A percentile compares a stretch with the other conserved stretches of the same genome.
These are phyloP conservation scores for Pararge aegeria DNA, from an alignment of 1,140 invertebrate species.

Conservation along the genomic window DNA sequence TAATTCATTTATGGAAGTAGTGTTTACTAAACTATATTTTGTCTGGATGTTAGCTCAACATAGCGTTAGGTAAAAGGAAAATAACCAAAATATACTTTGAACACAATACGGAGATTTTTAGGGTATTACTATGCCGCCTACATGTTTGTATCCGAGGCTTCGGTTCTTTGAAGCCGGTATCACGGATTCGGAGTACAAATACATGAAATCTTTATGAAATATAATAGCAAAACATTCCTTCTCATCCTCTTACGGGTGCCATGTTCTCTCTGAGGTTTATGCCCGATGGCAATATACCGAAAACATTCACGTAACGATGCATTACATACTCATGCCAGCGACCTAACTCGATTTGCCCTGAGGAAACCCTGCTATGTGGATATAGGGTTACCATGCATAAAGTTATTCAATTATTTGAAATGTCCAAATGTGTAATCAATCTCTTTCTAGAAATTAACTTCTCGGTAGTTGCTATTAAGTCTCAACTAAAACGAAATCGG, in stretches of 20 bases:
- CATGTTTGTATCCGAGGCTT: background rate
- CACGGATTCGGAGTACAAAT: background rate
- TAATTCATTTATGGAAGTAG: no score
- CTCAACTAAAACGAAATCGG: no score
- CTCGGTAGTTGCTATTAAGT: no score
- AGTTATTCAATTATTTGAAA: no score
- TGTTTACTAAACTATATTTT: no score
- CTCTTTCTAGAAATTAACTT: no score
- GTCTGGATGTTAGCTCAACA: no score
- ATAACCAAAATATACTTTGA: background rate
- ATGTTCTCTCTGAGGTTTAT: constrained; percentile 1
- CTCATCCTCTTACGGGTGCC: background rate
- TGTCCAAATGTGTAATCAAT: no score
- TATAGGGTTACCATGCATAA: background rate
- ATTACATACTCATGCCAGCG: constrained; percentile 7
- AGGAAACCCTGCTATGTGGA: constrained; percentile 8
- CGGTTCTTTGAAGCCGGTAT: background rate
- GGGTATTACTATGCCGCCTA: background rate
- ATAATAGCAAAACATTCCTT: background rate
- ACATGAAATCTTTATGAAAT: background rate
- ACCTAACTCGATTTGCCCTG: constrained; percentile 7
- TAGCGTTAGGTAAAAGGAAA: no score
- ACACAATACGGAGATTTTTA: background rate
- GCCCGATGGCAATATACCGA: background rate
- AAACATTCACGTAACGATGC: constrained; percentile 1